Conservation (phyloP, 53 echinoderm and acorn worm species). For the Luidia sarsii region DNA sequence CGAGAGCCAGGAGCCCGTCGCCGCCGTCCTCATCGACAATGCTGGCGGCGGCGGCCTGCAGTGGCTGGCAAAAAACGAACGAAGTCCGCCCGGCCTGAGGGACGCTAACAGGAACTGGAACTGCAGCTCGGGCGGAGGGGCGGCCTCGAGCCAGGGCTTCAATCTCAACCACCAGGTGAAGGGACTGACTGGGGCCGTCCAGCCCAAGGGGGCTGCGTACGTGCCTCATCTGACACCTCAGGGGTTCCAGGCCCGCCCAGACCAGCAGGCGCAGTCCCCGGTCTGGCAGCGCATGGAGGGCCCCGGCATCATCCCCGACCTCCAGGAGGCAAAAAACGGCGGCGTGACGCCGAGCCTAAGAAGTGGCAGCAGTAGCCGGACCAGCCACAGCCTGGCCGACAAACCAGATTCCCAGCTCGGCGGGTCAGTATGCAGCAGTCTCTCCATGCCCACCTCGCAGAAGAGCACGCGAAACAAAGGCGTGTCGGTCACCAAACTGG, state of each 20-base stretch:
- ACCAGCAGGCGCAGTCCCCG: slow-evolving; percentile 63
- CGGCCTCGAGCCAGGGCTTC: not conserved
- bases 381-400: slow-evolving; percentile 39
- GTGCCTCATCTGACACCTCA: slow-evolving; percentile 10
- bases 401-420: slow-evolving; percentile 3
- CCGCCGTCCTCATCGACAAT: slow-evolving; percentile 25
- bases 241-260: slow-evolving; percentile 13
- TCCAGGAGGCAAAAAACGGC: slow-evolving; percentile 39
- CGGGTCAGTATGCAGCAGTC: not conserved
- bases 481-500: slow-evolving; percentile 36
- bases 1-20: slow-evolving; percentile 22
- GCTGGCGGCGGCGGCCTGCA: slow-evolving; percentile 19
- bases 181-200: too few species aligned
- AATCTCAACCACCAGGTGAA: slow-evolving; percentile 38
- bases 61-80: slow-evolving; percentile 51
- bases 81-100: slow-evolving; percentile 39
- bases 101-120: slow-evolving; percentile 55
- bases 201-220: not conserved
- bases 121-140: slow-evolving; percentile 42
- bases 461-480: slow-evolving; percentile 42
- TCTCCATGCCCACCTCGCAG: not conserved
- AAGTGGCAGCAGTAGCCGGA: slow-evolving; percentile 59
- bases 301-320: slow-evolving; percentile 13
- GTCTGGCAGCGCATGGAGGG: slow-evolving; percentile 89
- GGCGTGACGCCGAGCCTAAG: slow-evolving; percentile 37